phyloP scores from a whole-genome alignment of 2,113 vertebrate genomes.

The Calidris pygmaea region DNA sequence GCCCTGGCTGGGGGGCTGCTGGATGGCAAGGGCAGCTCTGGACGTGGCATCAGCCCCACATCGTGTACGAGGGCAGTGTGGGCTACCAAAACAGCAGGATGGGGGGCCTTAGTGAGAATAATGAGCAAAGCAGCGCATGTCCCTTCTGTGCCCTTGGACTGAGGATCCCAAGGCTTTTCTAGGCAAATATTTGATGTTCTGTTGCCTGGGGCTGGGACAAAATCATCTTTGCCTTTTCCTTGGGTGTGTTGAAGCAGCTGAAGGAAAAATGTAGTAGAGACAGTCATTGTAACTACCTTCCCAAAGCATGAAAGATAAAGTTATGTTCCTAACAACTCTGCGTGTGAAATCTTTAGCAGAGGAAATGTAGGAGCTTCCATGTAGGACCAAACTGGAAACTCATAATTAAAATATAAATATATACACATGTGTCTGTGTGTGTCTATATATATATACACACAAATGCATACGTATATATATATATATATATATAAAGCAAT shows the following conservation, averaged over 20 bases:
- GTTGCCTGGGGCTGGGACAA: neutral
- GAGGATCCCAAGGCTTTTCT: neutral
- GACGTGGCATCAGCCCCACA: neutral
- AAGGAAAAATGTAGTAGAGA: neutral
- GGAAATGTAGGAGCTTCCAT: neutral
- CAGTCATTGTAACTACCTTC: neutral
- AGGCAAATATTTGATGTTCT: slow-evolving; percentile 26
- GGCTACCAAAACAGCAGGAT: neutral
- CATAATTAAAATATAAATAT: slow-evolving; percentile 12
- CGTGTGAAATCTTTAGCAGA: neutral
- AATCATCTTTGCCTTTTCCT: slow-evolving; percentile 11
- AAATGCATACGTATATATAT: neutral
- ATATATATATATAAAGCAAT: neutral
- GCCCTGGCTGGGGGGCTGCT: neutral
- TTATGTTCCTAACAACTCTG: neutral
- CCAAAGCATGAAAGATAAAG: neutral
- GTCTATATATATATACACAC: neutral
- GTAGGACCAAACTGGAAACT: neutral
- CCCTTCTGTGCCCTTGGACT: neutral
- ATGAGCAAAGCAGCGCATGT: neutral
- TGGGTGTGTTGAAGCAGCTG: neutral
- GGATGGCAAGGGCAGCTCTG: neutral
- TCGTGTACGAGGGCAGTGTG: neutral
- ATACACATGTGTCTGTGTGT: neutral
- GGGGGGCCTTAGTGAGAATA: neutral